phyloP scores from a whole-genome alignment of 2,888 invertebrate genomes.

The Catocala sponsa region DNA sequence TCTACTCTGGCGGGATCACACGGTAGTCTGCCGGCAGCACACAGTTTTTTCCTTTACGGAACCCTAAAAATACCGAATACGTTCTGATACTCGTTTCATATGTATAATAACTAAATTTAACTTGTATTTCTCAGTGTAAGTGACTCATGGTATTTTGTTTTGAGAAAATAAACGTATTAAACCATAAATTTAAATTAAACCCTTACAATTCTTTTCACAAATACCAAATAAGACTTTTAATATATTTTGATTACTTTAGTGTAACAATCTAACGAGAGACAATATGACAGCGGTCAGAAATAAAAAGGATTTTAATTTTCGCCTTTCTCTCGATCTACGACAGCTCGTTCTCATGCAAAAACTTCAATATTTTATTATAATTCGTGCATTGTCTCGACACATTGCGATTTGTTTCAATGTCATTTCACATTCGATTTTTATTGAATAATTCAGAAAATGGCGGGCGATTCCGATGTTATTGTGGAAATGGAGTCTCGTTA shows the following conservation, averaged over 20 bases:
- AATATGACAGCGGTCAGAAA: constrained; percentile 31
- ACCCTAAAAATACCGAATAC: no score
- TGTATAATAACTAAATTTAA: no score
- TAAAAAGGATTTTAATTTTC: constrained; percentile 47
- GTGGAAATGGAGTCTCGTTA: constrained; percentile 72
- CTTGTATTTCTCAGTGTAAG: no score
- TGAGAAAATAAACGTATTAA: no score
- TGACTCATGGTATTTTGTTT: no score
- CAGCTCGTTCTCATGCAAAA: constrained; percentile 51
- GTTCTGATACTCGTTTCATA: no score
- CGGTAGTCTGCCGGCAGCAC: no score
- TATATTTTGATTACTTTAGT: not conserved
- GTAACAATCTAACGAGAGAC: constrained; percentile 23
- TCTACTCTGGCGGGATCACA: no score
- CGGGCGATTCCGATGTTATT: constrained; percentile 68
- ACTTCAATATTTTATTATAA: constrained; percentile 79
- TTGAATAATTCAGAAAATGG: constrained; percentile 80
- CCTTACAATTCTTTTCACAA: no score
- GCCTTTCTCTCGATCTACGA: constrained; percentile 45
- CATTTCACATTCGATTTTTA: constrained; percentile 74
- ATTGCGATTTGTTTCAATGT: constrained; percentile 73
- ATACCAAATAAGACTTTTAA: no score
- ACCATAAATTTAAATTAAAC: no score
- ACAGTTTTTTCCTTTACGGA: no score
- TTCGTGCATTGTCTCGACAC: constrained; percentile 73